Conservation (phyloP, 2,797 vertebrate species). For the Eidolon dupreanum region DNA sequence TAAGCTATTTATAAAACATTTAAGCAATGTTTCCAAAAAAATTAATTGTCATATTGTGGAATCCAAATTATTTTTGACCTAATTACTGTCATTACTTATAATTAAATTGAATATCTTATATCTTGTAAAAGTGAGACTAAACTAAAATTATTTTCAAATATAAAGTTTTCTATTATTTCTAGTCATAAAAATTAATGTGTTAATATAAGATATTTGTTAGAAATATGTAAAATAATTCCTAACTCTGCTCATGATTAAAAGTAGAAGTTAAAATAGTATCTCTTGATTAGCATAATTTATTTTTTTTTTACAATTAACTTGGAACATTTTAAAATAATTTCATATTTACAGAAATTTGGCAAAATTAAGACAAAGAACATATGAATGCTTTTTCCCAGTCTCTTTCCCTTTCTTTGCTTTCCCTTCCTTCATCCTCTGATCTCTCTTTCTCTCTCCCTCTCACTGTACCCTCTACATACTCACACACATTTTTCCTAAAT, state of each 20-base stretch:
- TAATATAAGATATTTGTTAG: neutral
- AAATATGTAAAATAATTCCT: neutral
- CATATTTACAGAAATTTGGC: neutral
- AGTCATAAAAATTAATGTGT: neutral
- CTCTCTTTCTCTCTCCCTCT: neutral
- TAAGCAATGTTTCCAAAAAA: constrained; percentile 29
- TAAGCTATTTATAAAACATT: constrained; percentile 19
- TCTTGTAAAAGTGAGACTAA: neutral
- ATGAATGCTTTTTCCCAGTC: neutral
- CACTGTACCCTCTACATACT: neutral
- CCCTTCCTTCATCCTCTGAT: neutral
- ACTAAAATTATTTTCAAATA: neutral
- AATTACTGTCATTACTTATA: neutral
- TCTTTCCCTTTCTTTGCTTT: neutral
- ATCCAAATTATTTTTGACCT: constrained; percentile 14
- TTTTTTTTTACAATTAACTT: neutral
- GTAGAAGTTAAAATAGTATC: neutral
- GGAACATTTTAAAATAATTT: neutral
- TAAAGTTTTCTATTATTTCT: neutral
- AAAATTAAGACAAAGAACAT: neutral
- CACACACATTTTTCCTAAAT: neutral
- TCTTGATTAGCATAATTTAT: neutral
- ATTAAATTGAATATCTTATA: neutral
- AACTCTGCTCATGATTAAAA: neutral
- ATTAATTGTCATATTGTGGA: neutral